Evolutionary conservation across 2,113 vertebrate genomes (phyloP).

Genomic region (Spermophilus dauricus): DNA sequence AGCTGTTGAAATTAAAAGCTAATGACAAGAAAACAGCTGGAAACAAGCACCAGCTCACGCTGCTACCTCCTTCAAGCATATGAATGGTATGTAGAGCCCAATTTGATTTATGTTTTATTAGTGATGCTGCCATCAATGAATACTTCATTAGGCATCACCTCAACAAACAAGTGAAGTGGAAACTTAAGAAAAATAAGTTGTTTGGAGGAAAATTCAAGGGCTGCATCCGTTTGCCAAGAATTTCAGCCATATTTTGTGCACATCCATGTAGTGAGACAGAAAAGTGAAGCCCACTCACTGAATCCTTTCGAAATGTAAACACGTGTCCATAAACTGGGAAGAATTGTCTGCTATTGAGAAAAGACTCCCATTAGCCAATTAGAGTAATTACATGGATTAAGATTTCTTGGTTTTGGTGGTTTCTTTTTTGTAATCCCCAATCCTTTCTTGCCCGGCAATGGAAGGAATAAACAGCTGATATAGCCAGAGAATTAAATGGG

Average conservation of each 20-base stretch:
- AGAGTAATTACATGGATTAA: constrained; percentile 83
- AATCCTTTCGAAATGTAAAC: constrained; percentile 78
- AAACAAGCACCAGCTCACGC: constrained; percentile 82
- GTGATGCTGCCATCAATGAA: background rate
- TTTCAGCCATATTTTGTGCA: constrained; percentile 8
- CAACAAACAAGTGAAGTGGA: constrained; percentile 61
- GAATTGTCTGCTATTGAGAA: constrained; percentile 79
- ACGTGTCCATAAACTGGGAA: constrained; percentile 78
- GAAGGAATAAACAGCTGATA: constrained; percentile 75
- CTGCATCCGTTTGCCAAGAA: constrained; percentile 46
- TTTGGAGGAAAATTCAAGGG: constrained; percentile 73
- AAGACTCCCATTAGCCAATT: constrained; percentile 82
- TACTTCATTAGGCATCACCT: constrained; percentile 75
- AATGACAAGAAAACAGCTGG: constrained; percentile 90
- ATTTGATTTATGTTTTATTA: constrained; percentile 74
- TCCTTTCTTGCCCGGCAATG: constrained; percentile 70
- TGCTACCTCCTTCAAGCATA: constrained; percentile 71
- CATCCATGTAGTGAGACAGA: background rate
- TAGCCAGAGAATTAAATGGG: constrained; percentile 69
- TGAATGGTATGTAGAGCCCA: constrained; percentile 64
- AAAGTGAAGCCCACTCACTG: constrained; percentile 39
- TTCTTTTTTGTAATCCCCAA: constrained; percentile 67
- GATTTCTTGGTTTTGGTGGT: constrained; percentile 75
- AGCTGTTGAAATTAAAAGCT: constrained; percentile 90
- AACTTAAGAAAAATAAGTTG: constrained; percentile 83